Base-by-base conservation (phyloP, 2,797 vertebrate genomes). In the Garrulus glandarius region DNA sequence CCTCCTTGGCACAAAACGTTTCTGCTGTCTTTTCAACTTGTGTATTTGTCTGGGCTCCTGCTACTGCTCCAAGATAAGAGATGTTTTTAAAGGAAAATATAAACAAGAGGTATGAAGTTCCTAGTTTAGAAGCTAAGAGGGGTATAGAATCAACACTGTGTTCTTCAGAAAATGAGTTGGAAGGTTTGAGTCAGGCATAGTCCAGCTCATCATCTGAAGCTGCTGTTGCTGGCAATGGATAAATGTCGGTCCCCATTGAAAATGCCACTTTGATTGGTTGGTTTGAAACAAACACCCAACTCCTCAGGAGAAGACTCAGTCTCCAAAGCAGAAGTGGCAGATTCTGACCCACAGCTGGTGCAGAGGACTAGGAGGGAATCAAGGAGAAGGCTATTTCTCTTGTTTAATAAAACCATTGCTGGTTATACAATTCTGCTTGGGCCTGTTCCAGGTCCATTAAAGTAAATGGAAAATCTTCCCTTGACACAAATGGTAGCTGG, bases 381-480 rank as follows among this genome's bases (percentile, higher is more conserved):
- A 41, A 44, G 63, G 36, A 68, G 43, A 84, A 91, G 39, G 44
- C 6, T 37, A 5, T 83, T 95, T 75, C 71, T 80, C 69, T 49
- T 87, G 26, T 56, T 91, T 47, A 81, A 52, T 87, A 71, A 93
- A 96, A 85, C 36, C n/a, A 27, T 47, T 63, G 15, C 87, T 85
- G 86, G 37, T 77, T 64, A 72, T 36, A 77, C 44, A 71, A 65
- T 47, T 91, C 65, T 72, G 32, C 26, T 49, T 93, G 69, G 39
- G 61, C 30, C 44, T 6, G 1, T 52, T 93, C 87, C 87, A 94
- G 41, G 56, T 57, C 39, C 46, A 41, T 83, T 88, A 75, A 88
- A 78, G 72, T 21, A 88, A 89, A 90, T 18, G 87, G 87, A 94
- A 94, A 93, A 93, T 63, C 76, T 92, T 93, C 61, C 13, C 46